Conservation (phyloP, 2,888 invertebrate genomes). For the Drosophila pullipes region DNA sequence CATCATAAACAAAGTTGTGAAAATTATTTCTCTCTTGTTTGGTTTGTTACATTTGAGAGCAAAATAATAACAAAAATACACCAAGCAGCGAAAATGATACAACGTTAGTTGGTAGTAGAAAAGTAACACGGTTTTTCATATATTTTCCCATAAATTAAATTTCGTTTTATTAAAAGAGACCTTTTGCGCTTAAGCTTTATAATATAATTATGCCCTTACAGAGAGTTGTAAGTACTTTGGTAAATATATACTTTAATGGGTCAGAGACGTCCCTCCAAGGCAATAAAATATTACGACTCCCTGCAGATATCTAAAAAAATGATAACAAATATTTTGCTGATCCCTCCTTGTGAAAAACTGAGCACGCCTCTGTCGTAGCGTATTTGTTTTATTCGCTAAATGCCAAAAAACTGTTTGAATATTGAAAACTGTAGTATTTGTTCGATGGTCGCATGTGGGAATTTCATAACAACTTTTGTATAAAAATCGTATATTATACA, state of each 20-base stretch:
- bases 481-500: neutral
- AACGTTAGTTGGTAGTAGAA: neutral
- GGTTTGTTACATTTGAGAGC: neutral
- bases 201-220: neutral
- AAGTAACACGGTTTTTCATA: neutral
- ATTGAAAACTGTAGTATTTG: conserved; percentile 33
- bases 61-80: conserved; percentile 1
- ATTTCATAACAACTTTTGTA: conserved; percentile 46
- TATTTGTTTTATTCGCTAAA: conserved; percentile 20
- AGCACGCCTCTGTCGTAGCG: neutral
- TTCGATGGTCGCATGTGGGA: conserved; percentile 24
- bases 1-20: conserved; percentile 17
- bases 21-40: conserved; percentile 16
- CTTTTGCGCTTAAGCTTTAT: neutral
- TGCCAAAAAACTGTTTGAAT: conserved; percentile 17
- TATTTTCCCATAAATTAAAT: neutral
- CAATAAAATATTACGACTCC: neutral
- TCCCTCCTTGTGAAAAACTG: neutral
- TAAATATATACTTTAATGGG: neutral
- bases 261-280: neutral
- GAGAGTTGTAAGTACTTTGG: neutral
- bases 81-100: neutral
- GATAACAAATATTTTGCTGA: neutral
- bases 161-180: neutral
- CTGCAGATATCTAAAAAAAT: neutral